Evolutionary conservation across 2,797 vertebrate genomes (phyloP), one percentile per base, ranked within the genome.

Genomic region (Periophthalmus magnuspinnatus): DNA sequence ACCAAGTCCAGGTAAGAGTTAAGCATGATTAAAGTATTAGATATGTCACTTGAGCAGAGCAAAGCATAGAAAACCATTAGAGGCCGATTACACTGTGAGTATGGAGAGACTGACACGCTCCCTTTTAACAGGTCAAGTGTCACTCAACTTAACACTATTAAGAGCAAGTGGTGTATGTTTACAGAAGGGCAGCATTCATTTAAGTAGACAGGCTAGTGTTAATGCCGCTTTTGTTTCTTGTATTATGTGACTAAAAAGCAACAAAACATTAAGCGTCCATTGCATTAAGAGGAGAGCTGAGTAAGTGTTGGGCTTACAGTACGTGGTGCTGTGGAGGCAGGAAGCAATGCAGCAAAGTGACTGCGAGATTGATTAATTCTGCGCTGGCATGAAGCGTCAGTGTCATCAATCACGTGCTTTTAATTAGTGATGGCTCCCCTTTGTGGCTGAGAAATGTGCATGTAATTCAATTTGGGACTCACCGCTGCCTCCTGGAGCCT

Each of bases 401-500:
- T 81, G 88, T 90, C 91, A 93, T 94, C 93, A 93, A 93, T 94
- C 93, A 93, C 90, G 77, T 87, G 85, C 77, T 89, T 92, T 93
- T 93, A 93, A 93, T 92, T 93, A 92, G 88, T 85, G 91, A 91
- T 92, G 91, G 89, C 90, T 91, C 85, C 90, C 91, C 88, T 91
- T 91, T 93, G 93, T 91, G 90, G 86, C 86, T 89, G 90, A 91
- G 89, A 93, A 94, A 93, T 92, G 91, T 93, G 90, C 92, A 93
- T 93, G 93, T 93, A 92, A 93, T 94, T 93, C 91, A 92, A 93
- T 91, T 93, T 91, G 88, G 90, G 90, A 92, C 85, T 88, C 77
- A 68, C 87, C 80, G 86, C 87, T 85, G 87, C 82, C 78, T 85
- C 77, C 61, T 81, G 80, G 81, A 85, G 41, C 77, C 76, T 81